phyloP scores from a whole-genome alignment of 2,797 vertebrate species.

The Melanotaenia nigrans region DNA sequence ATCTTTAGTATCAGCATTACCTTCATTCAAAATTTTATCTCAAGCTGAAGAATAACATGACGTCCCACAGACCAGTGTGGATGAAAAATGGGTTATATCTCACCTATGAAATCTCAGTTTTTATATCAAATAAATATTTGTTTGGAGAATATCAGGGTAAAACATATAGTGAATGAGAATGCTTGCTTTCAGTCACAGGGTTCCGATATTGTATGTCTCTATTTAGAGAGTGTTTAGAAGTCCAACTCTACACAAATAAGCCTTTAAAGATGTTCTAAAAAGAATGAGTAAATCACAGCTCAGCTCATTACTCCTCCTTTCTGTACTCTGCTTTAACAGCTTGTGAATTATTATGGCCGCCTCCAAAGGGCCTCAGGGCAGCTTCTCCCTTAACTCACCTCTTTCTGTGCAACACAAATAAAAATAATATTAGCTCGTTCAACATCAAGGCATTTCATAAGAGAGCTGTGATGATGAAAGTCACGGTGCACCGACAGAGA shows the following conservation, averaged over 20 bases:
- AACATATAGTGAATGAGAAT: not conserved
- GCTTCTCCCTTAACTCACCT: constrained; percentile 7
- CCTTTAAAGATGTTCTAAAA: constrained; percentile 27
- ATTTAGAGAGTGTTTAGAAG: constrained; percentile 33
- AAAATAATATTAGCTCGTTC: constrained; percentile 33
- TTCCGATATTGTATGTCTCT: constrained; percentile 10
- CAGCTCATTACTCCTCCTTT: constrained; percentile 50
- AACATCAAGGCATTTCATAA: constrained; percentile 67
- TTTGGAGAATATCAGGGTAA: not conserved
- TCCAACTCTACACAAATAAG: constrained; percentile 20
- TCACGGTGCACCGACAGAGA: not conserved
- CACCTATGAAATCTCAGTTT: constrained; percentile 34
- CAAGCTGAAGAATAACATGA: constrained; percentile 15
- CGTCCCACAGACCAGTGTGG: not conserved
- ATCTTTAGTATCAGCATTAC: constrained; percentile 23
- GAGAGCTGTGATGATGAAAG: constrained; percentile 46
- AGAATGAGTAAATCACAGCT: constrained; percentile 50
- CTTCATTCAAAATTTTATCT: constrained; percentile 32
- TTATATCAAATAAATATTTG: constrained; percentile 36
- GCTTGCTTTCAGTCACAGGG: not conserved
- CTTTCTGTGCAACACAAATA: constrained; percentile 21
- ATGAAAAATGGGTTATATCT: constrained; percentile 24
- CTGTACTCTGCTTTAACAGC: constrained; percentile 30
- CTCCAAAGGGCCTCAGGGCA: constrained; percentile 19
- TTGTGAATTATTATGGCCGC: constrained; percentile 43